phyloP scores from a whole-genome alignment of 2,888 invertebrate species.

The Drosophila cognata region DNA sequence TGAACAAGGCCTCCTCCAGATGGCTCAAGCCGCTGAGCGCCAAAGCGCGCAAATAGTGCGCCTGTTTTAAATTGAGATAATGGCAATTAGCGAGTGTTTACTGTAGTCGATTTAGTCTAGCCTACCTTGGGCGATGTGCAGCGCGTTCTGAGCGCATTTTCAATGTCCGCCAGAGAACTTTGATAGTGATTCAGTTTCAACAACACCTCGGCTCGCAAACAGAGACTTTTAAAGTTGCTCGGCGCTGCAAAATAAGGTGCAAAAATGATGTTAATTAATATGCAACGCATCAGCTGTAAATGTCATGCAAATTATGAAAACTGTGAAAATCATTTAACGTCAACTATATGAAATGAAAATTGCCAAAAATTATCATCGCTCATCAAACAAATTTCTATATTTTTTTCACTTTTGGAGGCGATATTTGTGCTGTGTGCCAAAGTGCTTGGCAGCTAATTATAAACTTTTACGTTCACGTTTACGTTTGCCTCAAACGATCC shows the following conservation, averaged over 20 bases:
- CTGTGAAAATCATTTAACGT: slow-evolving; percentile 55
- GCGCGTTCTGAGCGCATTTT: slow-evolving; percentile 87
- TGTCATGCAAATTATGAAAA: slow-evolving; percentile 17
- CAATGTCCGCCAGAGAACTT: slow-evolving; percentile 89
- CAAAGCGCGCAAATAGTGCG: slow-evolving; percentile 86
- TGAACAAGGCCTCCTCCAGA: slow-evolving; percentile 86
- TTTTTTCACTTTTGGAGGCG: slow-evolving; percentile 38
- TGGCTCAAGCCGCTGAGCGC: slow-evolving; percentile 86
- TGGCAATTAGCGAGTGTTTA: slow-evolving; percentile 6
- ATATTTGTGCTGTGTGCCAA: slow-evolving; percentile 27
- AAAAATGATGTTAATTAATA: slow-evolving; percentile 5
- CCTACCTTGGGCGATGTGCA: slow-evolving; percentile 89
- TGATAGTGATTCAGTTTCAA: slow-evolving; percentile 87
- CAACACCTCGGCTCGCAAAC: slow-evolving; percentile 88
- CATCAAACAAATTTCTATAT: slow-evolving; percentile 3
- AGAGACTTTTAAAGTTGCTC: slow-evolving; percentile 87
- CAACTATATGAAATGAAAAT: slow-evolving; percentile 61
- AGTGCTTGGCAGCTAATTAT: slow-evolving; percentile 46
- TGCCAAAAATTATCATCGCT: slow-evolving; percentile 50
- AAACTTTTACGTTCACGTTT: slow-evolving; percentile 15
- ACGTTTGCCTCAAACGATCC: slow-evolving; percentile 26
- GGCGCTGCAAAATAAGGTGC: slow-evolving; percentile 86
- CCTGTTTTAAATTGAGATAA: slow-evolving; percentile 77
- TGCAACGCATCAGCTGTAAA: background rate
- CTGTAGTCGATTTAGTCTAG: background rate